Evolutionary conservation across 1,140 invertebrate species (phyloP), one percentile per base, ranked within the genome.

Genomic region (Parapsyche elsis): DNA sequence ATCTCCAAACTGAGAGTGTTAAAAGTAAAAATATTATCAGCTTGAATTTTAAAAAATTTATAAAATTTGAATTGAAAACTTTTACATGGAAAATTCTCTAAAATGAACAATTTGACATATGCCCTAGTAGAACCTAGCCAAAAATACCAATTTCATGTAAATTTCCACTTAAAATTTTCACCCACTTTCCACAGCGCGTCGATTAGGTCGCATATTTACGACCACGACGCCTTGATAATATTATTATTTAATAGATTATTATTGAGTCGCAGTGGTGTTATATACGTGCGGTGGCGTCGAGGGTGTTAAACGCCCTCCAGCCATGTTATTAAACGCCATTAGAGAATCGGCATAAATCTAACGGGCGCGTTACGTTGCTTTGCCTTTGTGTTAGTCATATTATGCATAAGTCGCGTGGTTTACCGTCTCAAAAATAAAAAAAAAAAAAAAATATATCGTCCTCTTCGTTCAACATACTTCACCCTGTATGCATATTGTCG

Each of bases 331-430:
- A 67, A 67, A 67, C 64, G 64, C 64, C 24, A 67, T 67, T 67
- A 67, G 64, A 67, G 24, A 67, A 67, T 67, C 64, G 64, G 64
- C n/a, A 67, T 67, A 67, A 67, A 67, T 67, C 24, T 30, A 67
- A 10, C 16, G 16, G 12, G 49, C 49, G 49, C 49, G 16, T 38
- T 38, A 38, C 30, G 30, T 38, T 38, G 1, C 30, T 38, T 38
- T 38, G 30, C 30, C 30, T 38, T 38, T 38, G 30, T 38, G 30
- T 38, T 38, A 7, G 30, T 38, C 7, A 38, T 38, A 38, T n/a
- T n/a, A n/a, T 38, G 7, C 30, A 1, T 38, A 38, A 1, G 1
- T 38, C 30, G 30, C 30, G 30, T 38, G 57, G 9, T 19, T 61
- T 61, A 9, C n/a, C 57, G 57, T 19, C n/a, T 19, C 5, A 61